Conservation (phyloP, 2,888 invertebrate species). For the Chalcosyrphus nemorum region DNA sequence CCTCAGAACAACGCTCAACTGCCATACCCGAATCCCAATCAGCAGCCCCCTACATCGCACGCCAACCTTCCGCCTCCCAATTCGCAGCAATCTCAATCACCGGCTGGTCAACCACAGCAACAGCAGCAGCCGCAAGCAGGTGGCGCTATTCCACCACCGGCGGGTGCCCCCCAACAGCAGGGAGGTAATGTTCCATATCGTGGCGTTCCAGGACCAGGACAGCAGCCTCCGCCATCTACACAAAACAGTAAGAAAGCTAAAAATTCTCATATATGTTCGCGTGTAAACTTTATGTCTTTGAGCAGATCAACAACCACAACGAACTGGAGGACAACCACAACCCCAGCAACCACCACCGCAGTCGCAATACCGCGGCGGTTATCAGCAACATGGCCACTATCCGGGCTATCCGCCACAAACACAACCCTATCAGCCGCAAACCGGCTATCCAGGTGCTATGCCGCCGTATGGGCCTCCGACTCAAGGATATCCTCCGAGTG, state of each 20-base stretch:
- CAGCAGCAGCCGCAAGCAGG: conserved; percentile 73
- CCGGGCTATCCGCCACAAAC: conserved; percentile 83
- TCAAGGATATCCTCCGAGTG: conserved; percentile 84
- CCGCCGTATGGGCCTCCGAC: conserved; percentile 80
- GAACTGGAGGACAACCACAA: conserved; percentile 82
- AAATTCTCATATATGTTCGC: neutral
- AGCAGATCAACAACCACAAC: conserved; percentile 84
- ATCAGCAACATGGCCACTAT: conserved; percentile 83
- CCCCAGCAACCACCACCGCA: conserved; percentile 84
- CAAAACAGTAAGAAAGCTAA: conserved; percentile 74
- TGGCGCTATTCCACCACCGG: conserved; percentile 55
- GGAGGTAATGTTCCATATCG: conserved; percentile 76
- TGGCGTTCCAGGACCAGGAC: conserved; percentile 75
- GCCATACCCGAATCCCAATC: conserved; percentile 77
- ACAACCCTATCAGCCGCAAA: conserved; percentile 84
- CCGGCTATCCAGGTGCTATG: conserved; percentile 83
- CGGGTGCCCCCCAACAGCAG: conserved; percentile 74
- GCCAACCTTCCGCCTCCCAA: conserved; percentile 78
- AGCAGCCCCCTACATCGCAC: conserved; percentile 77
- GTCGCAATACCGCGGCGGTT: conserved; percentile 84
- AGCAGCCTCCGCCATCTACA: conserved; percentile 74
- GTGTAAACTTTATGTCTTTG: conserved; percentile 4
- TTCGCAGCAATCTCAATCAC: conserved; percentile 78
- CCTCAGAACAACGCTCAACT: conserved; percentile 76
- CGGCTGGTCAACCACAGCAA: conserved; percentile 71